A percentile compares a stretch with the other conserved stretches of the same genome.
Evolutionary conservation across 2,113 vertebrate genomes (phyloP).

Genomic region (Haemorhous mexicanus): DNA sequence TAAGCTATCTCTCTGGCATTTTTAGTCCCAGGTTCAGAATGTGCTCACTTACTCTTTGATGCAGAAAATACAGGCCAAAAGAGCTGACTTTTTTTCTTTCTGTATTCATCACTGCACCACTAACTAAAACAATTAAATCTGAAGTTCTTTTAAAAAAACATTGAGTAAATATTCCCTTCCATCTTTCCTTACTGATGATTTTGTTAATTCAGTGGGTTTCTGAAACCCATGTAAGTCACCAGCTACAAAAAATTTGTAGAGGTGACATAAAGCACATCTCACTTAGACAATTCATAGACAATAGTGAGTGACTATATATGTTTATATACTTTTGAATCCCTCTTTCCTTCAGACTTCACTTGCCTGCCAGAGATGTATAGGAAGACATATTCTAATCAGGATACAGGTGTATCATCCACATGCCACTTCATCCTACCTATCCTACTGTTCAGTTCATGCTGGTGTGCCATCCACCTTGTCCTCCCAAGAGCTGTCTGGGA

Average conservation of each 20-base stretch:
- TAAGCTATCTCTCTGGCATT: neutral
- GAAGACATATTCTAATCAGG: neutral
- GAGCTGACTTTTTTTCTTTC: neutral
- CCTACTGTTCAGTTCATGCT: neutral
- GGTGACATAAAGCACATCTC: neutral
- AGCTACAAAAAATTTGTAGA: neutral
- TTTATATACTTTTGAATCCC: neutral
- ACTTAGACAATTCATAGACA: neutral
- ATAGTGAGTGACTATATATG: neutral
- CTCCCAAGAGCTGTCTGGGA: neutral
- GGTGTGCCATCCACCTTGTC: neutral
- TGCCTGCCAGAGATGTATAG: neutral
- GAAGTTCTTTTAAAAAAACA: neutral
- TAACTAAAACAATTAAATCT: neutral
- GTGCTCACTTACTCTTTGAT: neutral
- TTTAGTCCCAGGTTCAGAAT: neutral
- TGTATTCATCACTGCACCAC: neutral
- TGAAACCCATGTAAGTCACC: neutral
- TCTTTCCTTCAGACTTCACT: neutral
- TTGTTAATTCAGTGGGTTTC: neutral
- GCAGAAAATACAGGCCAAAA: neutral
- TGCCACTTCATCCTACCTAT: neutral
- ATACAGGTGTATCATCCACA: neutral
- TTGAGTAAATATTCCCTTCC: neutral
- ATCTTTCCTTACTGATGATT: neutral